phyloP scores from a whole-genome alignment of 2,888 invertebrate species.

The Pocota personata region DNA sequence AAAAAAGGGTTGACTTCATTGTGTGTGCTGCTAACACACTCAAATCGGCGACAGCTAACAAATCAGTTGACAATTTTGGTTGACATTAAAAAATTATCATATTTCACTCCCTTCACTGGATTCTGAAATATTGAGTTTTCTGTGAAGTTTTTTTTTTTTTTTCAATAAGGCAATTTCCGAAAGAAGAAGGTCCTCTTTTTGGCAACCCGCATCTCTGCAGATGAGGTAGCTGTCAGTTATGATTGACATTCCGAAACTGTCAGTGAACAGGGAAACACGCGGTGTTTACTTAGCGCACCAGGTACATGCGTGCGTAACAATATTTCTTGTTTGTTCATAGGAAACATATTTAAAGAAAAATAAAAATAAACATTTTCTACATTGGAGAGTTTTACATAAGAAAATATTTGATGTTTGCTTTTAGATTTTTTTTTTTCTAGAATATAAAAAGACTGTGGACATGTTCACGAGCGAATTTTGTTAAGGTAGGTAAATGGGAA shows the following conservation, averaged over 20 bases:
- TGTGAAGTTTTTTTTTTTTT: constrained; percentile 2
- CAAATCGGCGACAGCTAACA: not conserved
- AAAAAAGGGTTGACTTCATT: constrained; percentile 18
- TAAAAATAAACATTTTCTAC: constrained; percentile 13
- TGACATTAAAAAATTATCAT: constrained; percentile 21
- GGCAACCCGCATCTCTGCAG: not conserved
- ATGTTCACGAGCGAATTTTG: not conserved
- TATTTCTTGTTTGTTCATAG: not conserved
- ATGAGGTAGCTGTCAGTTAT: constrained; percentile 12
- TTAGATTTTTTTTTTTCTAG: constrained; percentile 13
- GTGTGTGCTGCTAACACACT: not conserved
- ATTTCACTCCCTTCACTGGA: not conserved
- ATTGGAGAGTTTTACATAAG: not conserved
- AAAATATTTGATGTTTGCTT: constrained; percentile 28
- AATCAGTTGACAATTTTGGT: too few species aligned
- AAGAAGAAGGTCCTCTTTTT: not conserved
- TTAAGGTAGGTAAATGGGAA: not conserved
- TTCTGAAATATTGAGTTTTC: constrained; percentile 5
- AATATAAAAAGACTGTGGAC: not conserved
- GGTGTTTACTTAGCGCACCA: not conserved
- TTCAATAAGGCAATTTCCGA: constrained; percentile 20
- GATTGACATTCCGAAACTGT: constrained; percentile 36
- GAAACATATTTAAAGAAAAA: not conserved
- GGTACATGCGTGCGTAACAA: constrained; percentile 4
- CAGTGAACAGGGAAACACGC: not conserved